A percentile compares a stretch with the other conserved stretches of the same genome.
Evolutionary conservation across 2,113 vertebrate species (phyloP).

Genomic region (Nesogale talazaci): DNA sequence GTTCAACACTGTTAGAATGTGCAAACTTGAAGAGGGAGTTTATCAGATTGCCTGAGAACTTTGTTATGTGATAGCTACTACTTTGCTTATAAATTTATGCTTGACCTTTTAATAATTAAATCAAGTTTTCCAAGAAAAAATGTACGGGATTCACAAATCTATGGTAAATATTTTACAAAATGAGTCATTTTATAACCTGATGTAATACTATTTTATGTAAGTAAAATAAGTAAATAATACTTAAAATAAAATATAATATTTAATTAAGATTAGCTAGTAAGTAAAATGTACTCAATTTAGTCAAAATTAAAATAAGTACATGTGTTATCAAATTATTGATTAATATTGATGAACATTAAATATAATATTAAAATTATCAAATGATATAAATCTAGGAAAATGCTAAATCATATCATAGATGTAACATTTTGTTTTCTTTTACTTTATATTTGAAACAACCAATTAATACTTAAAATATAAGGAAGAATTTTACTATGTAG

Average conservation of each 20-base stretch:
- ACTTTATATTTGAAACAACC: not conserved
- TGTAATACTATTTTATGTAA: conserved; percentile 1
- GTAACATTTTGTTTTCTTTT: not conserved
- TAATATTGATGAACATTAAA: not conserved
- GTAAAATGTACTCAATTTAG: not conserved
- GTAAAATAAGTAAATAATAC: not conserved
- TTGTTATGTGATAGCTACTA: no score
- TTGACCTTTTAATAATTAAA: not conserved
- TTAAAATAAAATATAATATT: no score
- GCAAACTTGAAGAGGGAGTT: no score
- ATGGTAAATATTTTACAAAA: not conserved
- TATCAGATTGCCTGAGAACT: no score
- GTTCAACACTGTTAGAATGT: no score
- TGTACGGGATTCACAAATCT: not conserved
- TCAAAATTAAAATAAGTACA: not conserved
- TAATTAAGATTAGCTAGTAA: no score
- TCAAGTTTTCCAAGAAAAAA: not conserved
- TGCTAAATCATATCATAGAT: not conserved
- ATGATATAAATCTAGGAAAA: not conserved
- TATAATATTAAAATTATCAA: not conserved
- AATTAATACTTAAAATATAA: not conserved
- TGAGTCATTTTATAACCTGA: not conserved
- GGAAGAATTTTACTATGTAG: not conserved
- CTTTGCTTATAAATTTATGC: no score
- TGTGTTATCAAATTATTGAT: not conserved